Conservation (phyloP, 2,797 vertebrate genomes). For the Octomys mimax region DNA sequence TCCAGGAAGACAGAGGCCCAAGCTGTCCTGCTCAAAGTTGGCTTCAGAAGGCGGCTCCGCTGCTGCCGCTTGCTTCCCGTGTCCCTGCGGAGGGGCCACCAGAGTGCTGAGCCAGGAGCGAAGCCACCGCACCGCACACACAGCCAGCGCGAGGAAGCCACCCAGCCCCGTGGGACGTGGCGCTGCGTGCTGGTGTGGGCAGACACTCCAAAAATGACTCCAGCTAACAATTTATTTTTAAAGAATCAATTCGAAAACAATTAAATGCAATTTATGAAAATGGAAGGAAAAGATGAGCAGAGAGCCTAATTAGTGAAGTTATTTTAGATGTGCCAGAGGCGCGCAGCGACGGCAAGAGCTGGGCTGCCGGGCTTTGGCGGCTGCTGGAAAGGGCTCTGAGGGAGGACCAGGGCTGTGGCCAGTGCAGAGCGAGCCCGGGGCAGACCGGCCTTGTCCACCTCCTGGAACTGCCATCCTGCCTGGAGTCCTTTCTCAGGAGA, state of each 20-base stretch:
- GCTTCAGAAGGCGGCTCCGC: background rate
- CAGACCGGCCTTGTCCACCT: background rate
- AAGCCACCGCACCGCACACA: background rate
- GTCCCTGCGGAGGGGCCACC: rapidly evolving
- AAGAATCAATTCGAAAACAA: constrained; percentile 10
- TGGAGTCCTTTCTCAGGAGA: too few species aligned
- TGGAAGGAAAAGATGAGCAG: background rate
- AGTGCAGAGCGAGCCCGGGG: background rate
- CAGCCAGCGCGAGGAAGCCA: background rate
- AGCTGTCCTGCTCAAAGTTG: background rate
- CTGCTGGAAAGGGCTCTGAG: background rate
- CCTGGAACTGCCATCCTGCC: rapidly evolving
- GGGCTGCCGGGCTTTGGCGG: rapidly evolving
- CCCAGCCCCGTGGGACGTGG: rapidly evolving
- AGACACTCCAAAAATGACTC: background rate
- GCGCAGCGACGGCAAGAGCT: rapidly evolving
- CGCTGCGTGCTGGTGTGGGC: rapidly evolving
- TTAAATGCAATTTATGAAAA: background rate
- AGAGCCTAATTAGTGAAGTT: background rate
- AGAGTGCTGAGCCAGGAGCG: background rate
- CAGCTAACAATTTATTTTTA: background rate
- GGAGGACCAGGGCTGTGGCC: background rate
- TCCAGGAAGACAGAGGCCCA: background rate
- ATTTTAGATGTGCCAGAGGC: background rate
- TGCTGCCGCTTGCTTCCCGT: background rate